Base-by-base conservation (phyloP, 2,113 vertebrate species). In the Chiloscyllium plagiosum region DNA sequence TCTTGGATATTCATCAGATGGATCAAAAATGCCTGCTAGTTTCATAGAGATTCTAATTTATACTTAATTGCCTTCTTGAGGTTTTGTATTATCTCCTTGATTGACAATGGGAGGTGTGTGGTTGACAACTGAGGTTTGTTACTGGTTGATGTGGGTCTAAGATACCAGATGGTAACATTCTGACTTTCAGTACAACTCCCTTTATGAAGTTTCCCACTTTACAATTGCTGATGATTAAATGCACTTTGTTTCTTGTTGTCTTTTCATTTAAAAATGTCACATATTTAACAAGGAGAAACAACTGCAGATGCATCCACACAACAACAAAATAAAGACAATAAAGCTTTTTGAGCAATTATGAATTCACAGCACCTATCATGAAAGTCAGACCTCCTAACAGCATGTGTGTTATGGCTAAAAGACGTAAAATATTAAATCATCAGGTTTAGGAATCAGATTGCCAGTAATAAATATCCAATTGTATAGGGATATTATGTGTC, bases 51-150 rank as follows among this genome's bases (percentile, higher is more conserved):
- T 50, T 52, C 69, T 33, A 70, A 72, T 94, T 94, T 70, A 50
- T 52, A 72, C 94, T 76, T 95, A 50, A 52, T 95, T 95, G 94
- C 94, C 72, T 95, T 95, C 69, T 95, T 95, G 94, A 95, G 42
- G 69, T 42, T 52, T 72, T 26, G 15, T 42, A 29, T 42, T 95
- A 69, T 24, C 24, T 22, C 13, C 47, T 72, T 52, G 94, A 95
- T 76, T 52, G 94, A 76, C 94, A 95, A 47, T 68, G 69, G 94
- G 47, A 52, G 94, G 94, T 52, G 69, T 72, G 37, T 50, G 22
- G 94, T 52, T 95, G 94, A 95, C 94, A 95, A 69, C 42, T 95
- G 68, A 95, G 69, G 72, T 95, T 72, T 72, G 94, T 52, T 52
- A 12, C 69, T 29, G 69, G 47, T 70, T 95, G 94, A 95, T 76